Evolutionary conservation across 2,113 vertebrate species (phyloP).

Genomic region (Cyprinus carpio): DNA sequence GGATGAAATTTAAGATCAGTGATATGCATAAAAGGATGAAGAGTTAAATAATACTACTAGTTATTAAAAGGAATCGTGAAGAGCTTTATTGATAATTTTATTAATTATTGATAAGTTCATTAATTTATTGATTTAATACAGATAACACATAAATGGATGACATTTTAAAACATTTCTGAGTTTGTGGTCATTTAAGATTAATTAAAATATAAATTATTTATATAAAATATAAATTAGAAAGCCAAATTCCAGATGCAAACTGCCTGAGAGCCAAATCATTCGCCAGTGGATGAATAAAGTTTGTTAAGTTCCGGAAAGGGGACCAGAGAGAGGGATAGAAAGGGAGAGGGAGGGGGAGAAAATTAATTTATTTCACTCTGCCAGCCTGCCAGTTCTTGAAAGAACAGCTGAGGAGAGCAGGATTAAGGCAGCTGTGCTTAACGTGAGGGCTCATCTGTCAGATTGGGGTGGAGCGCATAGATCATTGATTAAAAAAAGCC

Average conservation of each 20-base stretch:
- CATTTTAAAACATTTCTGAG: background rate
- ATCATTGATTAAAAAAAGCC: conserved; percentile 98
- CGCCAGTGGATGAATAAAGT: conserved; percentile 76
- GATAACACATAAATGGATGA: too few relatives aligned
- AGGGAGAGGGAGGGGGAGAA: conserved; percentile 69
- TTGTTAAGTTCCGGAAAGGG: conserved; percentile 72
- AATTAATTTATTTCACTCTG: conserved; percentile 76
- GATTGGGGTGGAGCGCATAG: conserved; percentile 80
- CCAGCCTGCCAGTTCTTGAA: conserved; percentile 84
- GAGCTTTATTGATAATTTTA: background rate
- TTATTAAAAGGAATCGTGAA: background rate
- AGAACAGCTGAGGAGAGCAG: conserved; percentile 86
- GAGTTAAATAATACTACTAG: background rate
- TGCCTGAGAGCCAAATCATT: conserved; percentile 69
- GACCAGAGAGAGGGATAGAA: background rate
- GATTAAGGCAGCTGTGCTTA: conserved; percentile 99
- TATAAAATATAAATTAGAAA: too few relatives aligned
- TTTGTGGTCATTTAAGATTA: background rate
- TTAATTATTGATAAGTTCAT: too few relatives aligned
- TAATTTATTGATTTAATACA: too few relatives aligned
- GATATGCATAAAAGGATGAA: background rate
- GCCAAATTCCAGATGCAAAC: background rate
- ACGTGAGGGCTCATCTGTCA: conserved; percentile 87
- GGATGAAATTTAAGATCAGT: conserved; percentile 41
- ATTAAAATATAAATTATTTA: background rate